Conservation (phyloP, 2,888 invertebrate genomes). For the Drosophila nr. perissopoda region DNA sequence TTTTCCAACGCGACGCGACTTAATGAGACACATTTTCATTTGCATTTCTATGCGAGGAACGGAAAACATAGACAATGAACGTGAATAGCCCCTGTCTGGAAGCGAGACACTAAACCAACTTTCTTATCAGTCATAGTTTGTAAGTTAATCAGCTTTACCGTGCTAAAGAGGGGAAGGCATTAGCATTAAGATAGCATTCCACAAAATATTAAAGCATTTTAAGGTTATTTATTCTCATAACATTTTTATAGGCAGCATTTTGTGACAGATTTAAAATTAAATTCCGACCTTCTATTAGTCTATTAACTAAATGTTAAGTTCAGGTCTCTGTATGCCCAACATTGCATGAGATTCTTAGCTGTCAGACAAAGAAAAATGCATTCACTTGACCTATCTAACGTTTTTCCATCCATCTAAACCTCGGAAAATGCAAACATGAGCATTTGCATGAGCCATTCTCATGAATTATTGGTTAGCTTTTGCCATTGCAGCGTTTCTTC, state of each 20-base stretch:
- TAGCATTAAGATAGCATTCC: constrained; percentile 4
- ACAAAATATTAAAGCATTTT: not conserved
- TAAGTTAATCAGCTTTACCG: constrained; percentile 30
- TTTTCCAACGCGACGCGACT: constrained; percentile 62
- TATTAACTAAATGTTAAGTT: not conserved
- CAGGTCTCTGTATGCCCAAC: not conserved
- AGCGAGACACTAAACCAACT: constrained; percentile 38
- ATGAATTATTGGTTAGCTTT: constrained; percentile 47
- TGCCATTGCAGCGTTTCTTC: constrained; percentile 20
- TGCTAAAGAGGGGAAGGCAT: not conserved
- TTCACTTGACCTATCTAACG: not conserved
- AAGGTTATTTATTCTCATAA: not conserved
- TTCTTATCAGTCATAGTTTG: constrained; percentile 41
- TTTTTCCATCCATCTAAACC: not conserved
- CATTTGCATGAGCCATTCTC: constrained; percentile 44
- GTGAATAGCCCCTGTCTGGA: constrained; percentile 27
- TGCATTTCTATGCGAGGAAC: constrained; percentile 60
- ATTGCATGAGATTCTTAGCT: not conserved
- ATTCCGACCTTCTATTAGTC: not conserved
- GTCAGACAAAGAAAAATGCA: not conserved
- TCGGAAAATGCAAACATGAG: constrained; percentile 28
- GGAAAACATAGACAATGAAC: constrained; percentile 53
- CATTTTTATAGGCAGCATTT: not conserved
- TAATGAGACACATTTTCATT: constrained; percentile 70
- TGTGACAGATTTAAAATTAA: not conserved